Percentiles rank a stretch among this genome's conserved stretches.
Evolutionary conservation across 2,113 vertebrate genomes (phyloP).

Genomic region (Gobio gobio): DNA sequence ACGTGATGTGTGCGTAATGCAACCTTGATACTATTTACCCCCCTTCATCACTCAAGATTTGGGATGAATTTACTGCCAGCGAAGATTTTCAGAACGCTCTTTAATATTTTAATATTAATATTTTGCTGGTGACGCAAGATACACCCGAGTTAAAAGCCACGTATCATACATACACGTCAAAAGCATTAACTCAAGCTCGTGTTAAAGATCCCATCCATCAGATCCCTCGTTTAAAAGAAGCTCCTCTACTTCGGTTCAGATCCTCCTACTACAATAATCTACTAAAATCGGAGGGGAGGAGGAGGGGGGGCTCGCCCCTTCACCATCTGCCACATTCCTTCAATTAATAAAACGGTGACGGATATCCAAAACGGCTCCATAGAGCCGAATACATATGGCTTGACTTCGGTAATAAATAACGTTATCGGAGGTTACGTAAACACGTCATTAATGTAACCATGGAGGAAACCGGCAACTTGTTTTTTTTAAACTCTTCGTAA

Average conservation of each 20-base stretch:
- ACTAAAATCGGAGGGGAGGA: conserved; percentile 43
- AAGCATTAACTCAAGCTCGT: not conserved
- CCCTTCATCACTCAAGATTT: conserved; percentile 24
- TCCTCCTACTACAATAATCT: conserved; percentile 63
- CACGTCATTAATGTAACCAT: conserved; percentile 18
- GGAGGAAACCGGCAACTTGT: conserved; percentile 45
- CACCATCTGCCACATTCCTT: conserved; percentile 69
- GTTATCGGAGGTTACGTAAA: conserved; percentile 32
- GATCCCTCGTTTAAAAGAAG: not conserved
- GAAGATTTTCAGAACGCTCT: not conserved
- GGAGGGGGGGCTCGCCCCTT: conserved; percentile 43
- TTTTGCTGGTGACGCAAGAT: not conserved
- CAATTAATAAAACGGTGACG: conserved; percentile 58
- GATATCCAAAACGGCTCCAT: not conserved
- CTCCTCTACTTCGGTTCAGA: not conserved
- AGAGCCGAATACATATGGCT: conserved; percentile 45
- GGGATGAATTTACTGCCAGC: not conserved
- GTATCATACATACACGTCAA: not conserved
- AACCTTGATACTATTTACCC: not conserved
- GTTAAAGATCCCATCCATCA: not conserved
- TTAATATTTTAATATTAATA: not conserved
- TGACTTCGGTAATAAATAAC: conserved; percentile 5
- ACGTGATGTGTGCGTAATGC: not conserved
- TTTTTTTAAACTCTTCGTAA: conserved; percentile 28
- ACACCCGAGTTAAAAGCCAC: not conserved